Base-by-base conservation (phyloP, 2,797 vertebrate species). In the Anguilla pacifica region DNA sequence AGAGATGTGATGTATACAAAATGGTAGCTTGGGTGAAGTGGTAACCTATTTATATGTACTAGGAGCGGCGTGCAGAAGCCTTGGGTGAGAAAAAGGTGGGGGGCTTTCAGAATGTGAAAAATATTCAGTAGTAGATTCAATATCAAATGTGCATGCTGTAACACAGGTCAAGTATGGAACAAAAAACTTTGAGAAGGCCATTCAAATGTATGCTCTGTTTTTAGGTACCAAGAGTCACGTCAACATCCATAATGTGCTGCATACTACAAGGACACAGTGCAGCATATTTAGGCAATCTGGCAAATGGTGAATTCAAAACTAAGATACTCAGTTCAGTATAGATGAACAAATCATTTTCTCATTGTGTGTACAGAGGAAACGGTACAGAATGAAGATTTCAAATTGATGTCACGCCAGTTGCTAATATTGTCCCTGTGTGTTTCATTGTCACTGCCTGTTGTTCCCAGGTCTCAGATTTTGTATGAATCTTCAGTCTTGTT, bases 31-130 rank as follows among this genome's bases (percentile, higher is more conserved):
- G 87, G 90, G 89, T 85, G 86, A 15, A 67, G 88, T 49, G 0
- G 84, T 94, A 95, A 95, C 94, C 92, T 92, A 90, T 92, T 95
- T 95, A 95, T 89, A 90, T 87, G 88, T 86, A 84, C 81, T 1
- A 19, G n/a, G 86, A 87, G 85, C 57, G 25, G 83, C 82, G 74
- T 87, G 89, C 88, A 90, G 81, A 89, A 87, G 90, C 43, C 22
- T 6, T 51, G 81, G 89, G 92, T 57, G 86, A 88, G 89, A 83
- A 88, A 87, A 85, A 91, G 89, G 91, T 89, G 67, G 49, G 61
- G 59, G 43, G 67, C 86, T 79, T 84, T 49, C 53, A 46, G 86
- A 88, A 84, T 25, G 55, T 88, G 86, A 90, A 82, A 89, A 55
- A 88, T 89, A 87, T 93, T 70, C 86, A 89, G 67, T 86, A 90